Conservation (phyloP, 2,113 vertebrate species). For the Bambusicola thoracicus region DNA sequence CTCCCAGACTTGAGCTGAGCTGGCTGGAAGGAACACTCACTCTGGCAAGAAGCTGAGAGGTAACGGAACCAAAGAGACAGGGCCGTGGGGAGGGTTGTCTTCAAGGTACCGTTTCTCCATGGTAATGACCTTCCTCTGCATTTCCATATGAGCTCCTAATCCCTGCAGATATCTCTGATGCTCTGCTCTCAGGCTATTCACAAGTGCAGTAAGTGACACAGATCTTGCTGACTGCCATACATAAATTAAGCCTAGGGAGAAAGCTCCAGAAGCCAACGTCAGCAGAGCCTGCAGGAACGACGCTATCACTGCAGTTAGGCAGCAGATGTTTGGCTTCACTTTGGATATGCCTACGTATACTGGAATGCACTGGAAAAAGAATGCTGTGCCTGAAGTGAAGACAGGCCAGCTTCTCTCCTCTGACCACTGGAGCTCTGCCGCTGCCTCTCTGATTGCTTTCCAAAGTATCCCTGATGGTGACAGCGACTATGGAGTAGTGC, state of each 20-base stretch:
- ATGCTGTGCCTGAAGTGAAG: background rate
- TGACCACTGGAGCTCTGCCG: background rate
- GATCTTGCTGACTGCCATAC: too few species aligned
- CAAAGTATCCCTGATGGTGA: too few species aligned
- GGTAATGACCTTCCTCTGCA: too few species aligned
- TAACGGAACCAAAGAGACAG: background rate
- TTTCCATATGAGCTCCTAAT: background rate
- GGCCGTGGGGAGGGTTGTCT: background rate
- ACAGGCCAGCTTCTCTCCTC: background rate
- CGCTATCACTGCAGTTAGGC: background rate
- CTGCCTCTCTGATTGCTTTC: background rate
- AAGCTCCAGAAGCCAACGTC: background rate
- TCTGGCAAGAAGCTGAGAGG: fast-evolving
- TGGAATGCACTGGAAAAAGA: background rate
- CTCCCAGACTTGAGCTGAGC: background rate
- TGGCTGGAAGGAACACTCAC: background rate
- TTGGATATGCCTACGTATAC: fast-evolving
- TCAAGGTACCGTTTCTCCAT: background rate
- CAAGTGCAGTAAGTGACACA: too few species aligned
- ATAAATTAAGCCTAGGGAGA: background rate
- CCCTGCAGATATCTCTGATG: background rate
- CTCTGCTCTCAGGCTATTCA: background rate
- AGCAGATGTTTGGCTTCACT: background rate
- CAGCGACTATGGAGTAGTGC: background rate
- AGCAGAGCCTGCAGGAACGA: background rate